Evolutionary conservation across 2,888 invertebrate species (phyloP), one percentile per base, ranked within the genome.

Genomic region (Alsophila aescularia): DNA sequence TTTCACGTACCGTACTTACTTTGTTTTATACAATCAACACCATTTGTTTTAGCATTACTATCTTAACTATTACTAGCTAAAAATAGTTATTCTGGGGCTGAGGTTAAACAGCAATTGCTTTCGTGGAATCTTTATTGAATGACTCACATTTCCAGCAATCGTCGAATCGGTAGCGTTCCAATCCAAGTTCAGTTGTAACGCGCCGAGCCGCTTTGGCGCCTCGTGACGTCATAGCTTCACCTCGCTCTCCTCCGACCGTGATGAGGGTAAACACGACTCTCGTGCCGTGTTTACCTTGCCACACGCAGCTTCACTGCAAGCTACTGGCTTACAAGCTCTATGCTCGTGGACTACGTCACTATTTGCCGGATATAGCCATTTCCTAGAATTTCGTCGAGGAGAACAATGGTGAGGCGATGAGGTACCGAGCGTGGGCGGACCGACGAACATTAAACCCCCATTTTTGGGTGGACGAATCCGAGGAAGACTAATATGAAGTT

Each of bases 211-310:
- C 67, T 64, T 62, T 64, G 83, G 82, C 83, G 84, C 84, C 72
- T 71, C 62, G 75, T 83, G 85, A 87, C 86, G 86, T 87, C 87
- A 87, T 73, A 74, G 69, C 79, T 70, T 73, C 69, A 69, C 73
- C 72, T 62, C 60, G 66, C 57, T 59, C 58, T 54, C 58, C 59
- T 52, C 53, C 49, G 40, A 57, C 67, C 66, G 66, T 67, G 65
- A 60, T 45, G 24, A 24, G 49, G 50, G 76, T 75, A 79, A 81
- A 80, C 75, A 75, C 67, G 67, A 67, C 72, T 71, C 69, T 60
- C 42, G 60, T 62, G 66, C 58, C 65, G 62, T 79, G 76, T 83
- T 81, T 81, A 73, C 73, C 62, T 65, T 62, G 60, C 62, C 52
- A 37, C 53, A 53, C 37, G 58, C 45, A 40, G 44, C 52, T 40